Evolutionary conservation across 2,113 vertebrate species (phyloP).

Genomic region (Bungarus multicinctus): DNA sequence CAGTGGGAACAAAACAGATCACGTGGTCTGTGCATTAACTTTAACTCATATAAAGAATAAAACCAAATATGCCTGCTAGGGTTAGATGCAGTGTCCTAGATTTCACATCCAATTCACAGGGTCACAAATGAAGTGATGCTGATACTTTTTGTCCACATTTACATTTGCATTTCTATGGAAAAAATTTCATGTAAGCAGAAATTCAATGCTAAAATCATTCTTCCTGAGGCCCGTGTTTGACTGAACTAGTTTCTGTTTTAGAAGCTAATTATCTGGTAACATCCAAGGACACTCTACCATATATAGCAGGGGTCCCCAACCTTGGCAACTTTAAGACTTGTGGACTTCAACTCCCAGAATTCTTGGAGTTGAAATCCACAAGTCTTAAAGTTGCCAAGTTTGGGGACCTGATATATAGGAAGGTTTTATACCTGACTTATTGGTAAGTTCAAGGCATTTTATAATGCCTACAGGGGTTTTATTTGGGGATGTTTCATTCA

Average conservation of each 20-base stretch:
- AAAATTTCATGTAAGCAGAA: neutral
- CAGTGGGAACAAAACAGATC: slow-evolving; percentile 56
- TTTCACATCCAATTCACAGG: slow-evolving; percentile 41
- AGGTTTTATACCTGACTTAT: neutral
- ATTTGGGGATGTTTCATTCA: neutral
- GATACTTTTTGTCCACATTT: neutral
- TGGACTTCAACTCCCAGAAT: too few relatives aligned
- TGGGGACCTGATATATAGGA: neutral
- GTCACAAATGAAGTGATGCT: neutral
- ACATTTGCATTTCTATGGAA: neutral
- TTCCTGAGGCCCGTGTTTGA: neutral
- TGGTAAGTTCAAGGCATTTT: neutral
- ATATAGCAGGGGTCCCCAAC: neutral
- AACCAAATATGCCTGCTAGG: slow-evolving; percentile 39
- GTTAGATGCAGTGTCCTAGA: slow-evolving; percentile 51
- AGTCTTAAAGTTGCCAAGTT: too few relatives aligned
- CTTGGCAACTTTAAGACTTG: too few relatives aligned
- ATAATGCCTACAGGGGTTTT: neutral
- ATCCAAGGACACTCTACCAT: neutral
- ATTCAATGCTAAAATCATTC: neutral
- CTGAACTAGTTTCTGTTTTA: neutral
- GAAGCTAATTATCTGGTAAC: neutral
- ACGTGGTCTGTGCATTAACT: slow-evolving; percentile 51
- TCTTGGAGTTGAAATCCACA: too few relatives aligned
- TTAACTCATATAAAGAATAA: slow-evolving; percentile 36